Evolutionary conservation across 2,797 vertebrate genomes (phyloP).

Genomic region (Strix occidentalis): DNA sequence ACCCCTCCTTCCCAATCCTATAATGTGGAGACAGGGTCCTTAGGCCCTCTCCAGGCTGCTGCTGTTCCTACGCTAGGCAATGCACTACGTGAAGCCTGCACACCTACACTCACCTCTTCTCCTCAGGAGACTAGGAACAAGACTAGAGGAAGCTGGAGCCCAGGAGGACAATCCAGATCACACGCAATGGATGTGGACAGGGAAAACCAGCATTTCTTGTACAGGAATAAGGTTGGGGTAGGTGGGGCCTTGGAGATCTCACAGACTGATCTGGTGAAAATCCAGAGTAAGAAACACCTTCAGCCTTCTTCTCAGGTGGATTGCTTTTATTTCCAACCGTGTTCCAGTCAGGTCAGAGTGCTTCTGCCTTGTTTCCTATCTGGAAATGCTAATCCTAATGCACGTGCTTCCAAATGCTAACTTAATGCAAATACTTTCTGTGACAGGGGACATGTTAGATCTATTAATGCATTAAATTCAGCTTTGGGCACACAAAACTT

Average conservation of each 20-base stretch:
- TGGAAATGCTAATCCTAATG: neutral
- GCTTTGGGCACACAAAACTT: neutral
- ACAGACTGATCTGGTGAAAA: neutral
- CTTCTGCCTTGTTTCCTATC: neutral
- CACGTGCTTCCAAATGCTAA: neutral
- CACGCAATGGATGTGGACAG: neutral
- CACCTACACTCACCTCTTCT: neutral
- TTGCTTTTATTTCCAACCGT: neutral
- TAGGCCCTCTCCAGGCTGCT: neutral
- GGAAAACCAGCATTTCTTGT: neutral
- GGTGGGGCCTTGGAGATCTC: neutral
- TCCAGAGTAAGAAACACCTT: neutral
- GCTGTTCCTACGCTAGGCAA: neutral
- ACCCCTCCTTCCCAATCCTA: neutral
- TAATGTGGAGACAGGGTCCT: neutral
- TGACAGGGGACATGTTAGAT: neutral
- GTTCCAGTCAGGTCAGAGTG: neutral
- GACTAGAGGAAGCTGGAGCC: neutral
- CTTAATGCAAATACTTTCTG: neutral
- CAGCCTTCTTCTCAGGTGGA: neutral
- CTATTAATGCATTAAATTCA: neutral
- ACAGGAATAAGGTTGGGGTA: neutral
- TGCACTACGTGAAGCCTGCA: accelerated
- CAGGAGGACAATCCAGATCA: neutral
- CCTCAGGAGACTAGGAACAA: neutral